Base-by-base conservation (phyloP, 2,113 vertebrate species). In the Acrocephalus arundinaceus region DNA sequence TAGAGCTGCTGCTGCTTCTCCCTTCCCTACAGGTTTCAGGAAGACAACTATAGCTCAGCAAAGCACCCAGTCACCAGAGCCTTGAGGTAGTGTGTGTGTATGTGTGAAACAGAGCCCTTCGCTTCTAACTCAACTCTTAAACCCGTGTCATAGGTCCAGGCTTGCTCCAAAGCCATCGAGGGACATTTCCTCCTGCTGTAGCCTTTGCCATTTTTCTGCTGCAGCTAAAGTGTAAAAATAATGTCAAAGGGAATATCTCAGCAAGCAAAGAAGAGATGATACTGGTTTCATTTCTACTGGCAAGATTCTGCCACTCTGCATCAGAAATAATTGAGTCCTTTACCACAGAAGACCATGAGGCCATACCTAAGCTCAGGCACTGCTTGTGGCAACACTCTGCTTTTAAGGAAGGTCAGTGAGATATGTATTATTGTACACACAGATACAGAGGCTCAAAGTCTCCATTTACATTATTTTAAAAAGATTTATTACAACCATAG, bases 261-360 rank as follows among this genome's bases (percentile, higher is more conserved):
- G 70, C 45, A 76, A 87, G 70, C 30, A 61, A 92, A 65, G 39
- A 81, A 59, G n/a, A 54, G n/a, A 79, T 21, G 10, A 72, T 84
- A 63, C 49, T 30, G 14, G 45, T 70, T 81, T 65, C n/a, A 62
- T 94, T 85, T 92, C 91, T 58, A 57, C 73, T 92, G 84, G 91
- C 70, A 3, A 94, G 58, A 82, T 95, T 92, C 77, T 95, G 94
- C 89, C 91, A 92, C n/a, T 94, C 73, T 41, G 31, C 71, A 93
- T 89, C 77, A 94, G 61, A 81, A 91, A 85, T 48, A 91, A 78
- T 45, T 4, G 2, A 58, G 84, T 39, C 77, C 68, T 92, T 91
- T 85, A 37, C 39, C 0, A 0, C 0, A 54, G 62, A 65, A 89
- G 66, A 82, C 66, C 30, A 75, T 0, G 3, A 82, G 74, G 43